Evolutionary conservation across 1,140 invertebrate genomes (phyloP).

Genomic region (Drosophila rufa): DNA sequence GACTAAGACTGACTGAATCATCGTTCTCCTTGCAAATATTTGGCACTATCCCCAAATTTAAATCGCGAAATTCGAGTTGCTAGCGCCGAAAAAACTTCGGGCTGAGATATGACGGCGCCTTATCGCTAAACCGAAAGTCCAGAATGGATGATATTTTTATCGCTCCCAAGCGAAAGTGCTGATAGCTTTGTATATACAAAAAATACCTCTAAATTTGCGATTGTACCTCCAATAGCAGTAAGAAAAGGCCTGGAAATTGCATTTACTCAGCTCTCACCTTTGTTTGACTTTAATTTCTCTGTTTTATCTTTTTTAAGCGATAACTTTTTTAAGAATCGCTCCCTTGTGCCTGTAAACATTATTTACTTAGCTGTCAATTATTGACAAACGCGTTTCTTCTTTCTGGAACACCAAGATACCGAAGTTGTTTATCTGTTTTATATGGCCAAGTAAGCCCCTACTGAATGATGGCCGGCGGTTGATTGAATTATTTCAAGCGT

Average conservation of each 20-base stretch:
- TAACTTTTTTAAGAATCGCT: background rate
- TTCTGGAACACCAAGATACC: conserved; percentile 18
- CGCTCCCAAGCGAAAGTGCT: conserved; percentile 52
- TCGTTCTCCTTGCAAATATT: conserved; percentile 7
- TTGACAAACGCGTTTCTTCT: conserved; percentile 65
- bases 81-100: background rate
- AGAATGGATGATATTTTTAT: conserved; percentile 52
- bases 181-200: conserved; percentile 31
- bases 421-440: conserved; percentile 22
- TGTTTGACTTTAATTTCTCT: conserved; percentile 24
- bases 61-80: conserved; percentile 29
- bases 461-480: conserved; percentile 37
- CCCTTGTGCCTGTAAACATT: conserved; percentile 58
- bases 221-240: conserved; percentile 12
- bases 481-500: conserved; percentile 46
- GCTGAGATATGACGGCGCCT: conserved; percentile 27
- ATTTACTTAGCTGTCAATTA: conserved; percentile 78
- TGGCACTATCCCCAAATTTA: conserved; percentile 11
- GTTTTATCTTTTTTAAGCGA: conserved; percentile 2
- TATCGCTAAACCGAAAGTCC: conserved; percentile 43
- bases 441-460: conserved; percentile 26
- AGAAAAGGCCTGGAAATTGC: conserved; percentile 2
- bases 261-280: conserved; percentile 32
- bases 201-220: conserved; percentile 17
- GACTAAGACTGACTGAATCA: conserved; percentile 32